Evolutionary conservation across 2,113 vertebrate species (phyloP), one percentile per base, ranked within the genome.

Genomic region (Vulpes ferrilata): DNA sequence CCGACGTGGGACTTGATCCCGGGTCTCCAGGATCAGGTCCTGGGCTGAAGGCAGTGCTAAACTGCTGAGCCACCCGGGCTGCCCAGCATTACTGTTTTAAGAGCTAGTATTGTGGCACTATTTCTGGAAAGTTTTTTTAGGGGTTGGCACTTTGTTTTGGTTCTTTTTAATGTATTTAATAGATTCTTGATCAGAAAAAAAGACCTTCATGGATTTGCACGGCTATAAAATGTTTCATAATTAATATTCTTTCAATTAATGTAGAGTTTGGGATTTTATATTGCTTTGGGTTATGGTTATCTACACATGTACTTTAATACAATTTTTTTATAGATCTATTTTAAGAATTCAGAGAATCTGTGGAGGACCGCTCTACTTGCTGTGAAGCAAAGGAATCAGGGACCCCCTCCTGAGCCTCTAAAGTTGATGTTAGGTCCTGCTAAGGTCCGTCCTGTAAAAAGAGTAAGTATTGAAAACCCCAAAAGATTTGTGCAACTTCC

Each of bases 291-390:
- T 97, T 80, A 23, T 65, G 7, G 38, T 60, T 96, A 95, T 83
- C 55, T 96, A 86, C 74, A 96, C 89, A 38, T 64, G 15, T 51
- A 76, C 6, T 22, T 95, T n/a, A 92, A 71, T 97, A 12, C 76
- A n/a, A 98, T 53, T 97, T 78, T 65, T 27, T 98, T 97, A 59
- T 97, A 99, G 99, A 95, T 97, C 79, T 99, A 98, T 60, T 99
- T 99, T 98, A 99, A 97, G 98, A 99, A 98, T 96, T 97, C 99
- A 78, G 99, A 98, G 43, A 98, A 98, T 48, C 98, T 99, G 0
- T 99, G 99, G 99, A 99, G 99, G 98, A 98, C 98, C 6, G 98
- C 99, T 19, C 71, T 99, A 32, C 67, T 65, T 65, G 71, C 95
- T 38, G 43, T 99, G 57, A 99, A 98, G 97, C 99, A 53, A 90